Evolutionary conservation across 2,888 invertebrate species (phyloP), one percentile per base, ranked within the genome.

Genomic region (Drosophila niveifrons): DNA sequence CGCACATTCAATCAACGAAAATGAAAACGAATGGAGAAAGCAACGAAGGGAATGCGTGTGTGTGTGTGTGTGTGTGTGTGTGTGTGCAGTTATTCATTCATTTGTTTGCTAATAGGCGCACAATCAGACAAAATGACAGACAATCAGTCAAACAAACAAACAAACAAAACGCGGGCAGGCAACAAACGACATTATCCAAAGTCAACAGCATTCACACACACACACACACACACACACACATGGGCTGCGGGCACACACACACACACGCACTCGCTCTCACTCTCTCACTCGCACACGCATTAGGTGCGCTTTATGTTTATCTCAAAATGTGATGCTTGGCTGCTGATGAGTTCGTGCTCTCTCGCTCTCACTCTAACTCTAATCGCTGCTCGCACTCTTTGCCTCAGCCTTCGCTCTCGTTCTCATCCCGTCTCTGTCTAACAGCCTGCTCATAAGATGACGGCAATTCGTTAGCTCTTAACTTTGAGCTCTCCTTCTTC

Each of bases 71-170:
- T 11, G 11, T 11, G 50, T 41, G 31, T 31, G 66, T 66, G 70
- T 70, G 80, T 75, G 81, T 62, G 50, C 72, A 84, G 72, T 83
- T 83, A 88, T 85, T 88, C 83, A 86, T 84, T 85, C 82, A 84
- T 88, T 84, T 84, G 86, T 88, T 73, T 82, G 80, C 88, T 88
- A 84, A 84, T 84, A 88, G 86, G 83, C 88, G 86, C 75, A 86
- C 83, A 84, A 88, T 85, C 83, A 82, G 83, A 83, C 86, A 83
- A 82, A 88, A 56, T 50, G 63, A 57, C 81, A 78, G 78, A 74
- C 81, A 74, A 64, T 79, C 80, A 86, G 69, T 74, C 72, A 82
- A 65, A 81, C 66, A 73, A 66, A 64, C 58, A 48, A 50, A 71
- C 59, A 70, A 66, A 46, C 72, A 46, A 63, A 66, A 66, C 53